Conservation (phyloP, 2,113 vertebrate genomes). For the Dendrocopos noguchii region DNA sequence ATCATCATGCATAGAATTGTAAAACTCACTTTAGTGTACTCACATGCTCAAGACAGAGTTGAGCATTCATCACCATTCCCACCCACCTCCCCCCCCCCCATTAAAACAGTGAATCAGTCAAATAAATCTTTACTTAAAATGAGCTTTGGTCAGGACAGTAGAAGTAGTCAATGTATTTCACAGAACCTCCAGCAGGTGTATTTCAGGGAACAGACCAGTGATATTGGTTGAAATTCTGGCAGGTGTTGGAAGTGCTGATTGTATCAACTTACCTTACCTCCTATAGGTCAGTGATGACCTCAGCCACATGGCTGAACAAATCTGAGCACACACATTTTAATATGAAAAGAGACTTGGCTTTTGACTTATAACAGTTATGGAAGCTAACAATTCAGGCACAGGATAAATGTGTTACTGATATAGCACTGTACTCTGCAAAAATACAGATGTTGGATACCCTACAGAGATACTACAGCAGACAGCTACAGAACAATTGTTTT, state of each 20-base stretch:
- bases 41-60: not conserved
- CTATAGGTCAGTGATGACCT: not conserved
- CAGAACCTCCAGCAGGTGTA: not conserved
- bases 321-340: not conserved
- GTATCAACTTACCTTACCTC: not conserved
- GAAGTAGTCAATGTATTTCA: not conserved
- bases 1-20: conserved; percentile 45
- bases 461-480: not conserved
- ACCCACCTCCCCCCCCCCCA: no score
- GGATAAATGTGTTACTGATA: not conserved
- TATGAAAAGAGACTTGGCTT: not conserved
- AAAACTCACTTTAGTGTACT: conserved; percentile 26
- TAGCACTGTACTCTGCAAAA: not conserved
- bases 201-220: not conserved
- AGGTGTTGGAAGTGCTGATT: not conserved
- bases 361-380: not conserved
- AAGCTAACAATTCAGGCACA: not conserved
- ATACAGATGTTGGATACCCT: not conserved
- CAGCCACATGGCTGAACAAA: not conserved
- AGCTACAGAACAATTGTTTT: not conserved
- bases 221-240: not conserved
- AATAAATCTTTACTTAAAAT: not conserved
- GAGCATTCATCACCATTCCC: not conserved
- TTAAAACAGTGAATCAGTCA: not conserved
- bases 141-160: not conserved